Base-by-base conservation (phyloP, 2,888 invertebrate genomes). In the Machimus rusticus region DNA sequence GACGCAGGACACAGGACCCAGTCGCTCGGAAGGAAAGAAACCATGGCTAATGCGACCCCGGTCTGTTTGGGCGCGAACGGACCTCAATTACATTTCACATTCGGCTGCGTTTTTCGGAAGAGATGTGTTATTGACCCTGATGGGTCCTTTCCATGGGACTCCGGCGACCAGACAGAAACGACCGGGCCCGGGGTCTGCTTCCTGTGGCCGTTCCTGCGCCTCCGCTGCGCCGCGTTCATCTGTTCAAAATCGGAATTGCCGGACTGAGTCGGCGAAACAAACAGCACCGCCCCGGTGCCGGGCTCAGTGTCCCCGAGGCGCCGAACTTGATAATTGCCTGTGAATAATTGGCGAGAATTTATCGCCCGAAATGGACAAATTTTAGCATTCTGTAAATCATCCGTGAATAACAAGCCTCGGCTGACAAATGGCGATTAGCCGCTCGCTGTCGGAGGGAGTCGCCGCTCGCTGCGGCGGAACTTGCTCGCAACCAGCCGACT, bases 41-140 rank as follows among this genome's bases (percentile, higher is more conserved):
- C 37, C 57, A 43, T 84, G 37, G 23, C 23, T 84, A 84, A 84
- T 84, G 74, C 34, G 23, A 39, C 84, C 51, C 84, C 23, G 51
- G 84, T 19, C 31, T 23, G 23, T 84, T 84, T 66, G 37, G 66
- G 37, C 66, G 74, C 66, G 55, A 12, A 84, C 55, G 84, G 84
- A 66, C 84, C 84, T 84, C 84, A 84, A 84, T 84, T 84, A 84
- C 66, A 74, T 84, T 84, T 66, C 28, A 84, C 84, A 84, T 84
- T 84, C 39, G 66, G 66, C 39, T 84, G 84, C 16, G 51, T 84
- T 84, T 57, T 66, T 84, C 74, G 39, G 23, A 74, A 84, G 55
- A 84, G 84, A 84, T 74, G 74, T 84, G 84, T 74, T 84, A 74
- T 84, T 84, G 84, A 84, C 84, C 84, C 74, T 39, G 74, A 84